phyloP scores from a whole-genome alignment of 2,888 invertebrate species.

The Pachydiplax longipennis region DNA sequence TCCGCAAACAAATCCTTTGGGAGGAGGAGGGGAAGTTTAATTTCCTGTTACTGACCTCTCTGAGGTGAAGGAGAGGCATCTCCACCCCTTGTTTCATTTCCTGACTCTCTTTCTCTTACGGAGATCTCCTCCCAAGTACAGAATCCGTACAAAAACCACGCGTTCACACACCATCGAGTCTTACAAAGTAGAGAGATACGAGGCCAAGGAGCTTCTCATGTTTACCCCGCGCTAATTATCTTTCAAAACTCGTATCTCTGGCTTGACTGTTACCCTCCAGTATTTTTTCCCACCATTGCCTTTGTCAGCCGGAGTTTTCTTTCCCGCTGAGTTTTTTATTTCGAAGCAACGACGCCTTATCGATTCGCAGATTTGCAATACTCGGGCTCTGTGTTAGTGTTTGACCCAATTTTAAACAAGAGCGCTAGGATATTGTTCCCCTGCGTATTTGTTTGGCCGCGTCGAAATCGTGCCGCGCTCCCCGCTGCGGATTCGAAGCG shows the following conservation, averaged over 20 bases:
- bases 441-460: not conserved
- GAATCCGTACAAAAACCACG: not conserved
- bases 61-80: not conserved
- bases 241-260: not conserved
- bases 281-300: not conserved
- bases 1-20: not conserved
- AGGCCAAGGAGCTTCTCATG: not conserved
- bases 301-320: not conserved
- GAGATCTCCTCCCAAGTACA: not conserved
- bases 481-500: not conserved
- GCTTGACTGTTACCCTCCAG: not conserved
- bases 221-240: not conserved
- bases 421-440: not conserved
- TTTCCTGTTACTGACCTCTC: constrained; percentile 1
- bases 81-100: constrained; percentile 17
- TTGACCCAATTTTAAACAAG: not conserved
- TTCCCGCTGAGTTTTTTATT: not conserved
- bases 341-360: not conserved
- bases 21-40: not conserved
- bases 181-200: not conserved
- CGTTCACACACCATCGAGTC: not conserved
- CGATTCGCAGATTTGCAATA: not conserved
- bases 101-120: not conserved
- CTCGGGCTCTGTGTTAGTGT: not conserved
- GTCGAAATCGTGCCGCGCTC: not conserved